Evolutionary conservation across 2,888 invertebrate species (phyloP), one percentile per base, ranked within the genome.

Genomic region (Syrista parreyssii): DNA sequence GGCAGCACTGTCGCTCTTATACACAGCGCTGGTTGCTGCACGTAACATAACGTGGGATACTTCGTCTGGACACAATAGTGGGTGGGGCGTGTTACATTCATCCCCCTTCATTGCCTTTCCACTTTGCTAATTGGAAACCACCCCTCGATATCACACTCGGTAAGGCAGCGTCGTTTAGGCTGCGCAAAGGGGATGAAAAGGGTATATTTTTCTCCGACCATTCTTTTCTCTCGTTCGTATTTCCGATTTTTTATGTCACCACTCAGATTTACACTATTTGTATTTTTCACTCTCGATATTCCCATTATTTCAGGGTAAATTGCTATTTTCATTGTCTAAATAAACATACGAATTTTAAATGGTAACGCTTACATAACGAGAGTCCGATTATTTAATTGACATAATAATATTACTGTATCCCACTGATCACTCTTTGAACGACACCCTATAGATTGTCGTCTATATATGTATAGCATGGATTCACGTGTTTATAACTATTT

Each of bases 51-150:
- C 79, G 77, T 40, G 77, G 78, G 75, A 81, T 68, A 75, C 80
- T 77, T 79, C 78, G 73, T 79, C 73, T 75, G 76, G 80, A 72
- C 75, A 85, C 81, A 86, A 84, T 82, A 77, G 77, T 75, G 79
- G 81, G 68, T 76, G 79, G 79, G 81, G 68, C 76, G 80, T 75
- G 83, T 78, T 80, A 79, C 80, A 83, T 85, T 84, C 85, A 84
- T 79, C 75, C 82, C 68, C 78, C 74, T 79, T 68, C 76, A 80
- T 81, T 81, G 81, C 79, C 80, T 77, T 55, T 82, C 85, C 84
- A 88, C 86, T 88, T 85, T 88, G 84, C 86, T 88, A 87, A 88
- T 88, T 88, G 85, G 84, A 88, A 88, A 78, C 81, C 76, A 76
- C 71, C 71, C 71, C 31, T 71, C 71, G 71, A 71, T 71, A 71